Base-by-base conservation (phyloP, 92 coral and sea anemone species). In the Epizoanthus illoricatus region DNA sequence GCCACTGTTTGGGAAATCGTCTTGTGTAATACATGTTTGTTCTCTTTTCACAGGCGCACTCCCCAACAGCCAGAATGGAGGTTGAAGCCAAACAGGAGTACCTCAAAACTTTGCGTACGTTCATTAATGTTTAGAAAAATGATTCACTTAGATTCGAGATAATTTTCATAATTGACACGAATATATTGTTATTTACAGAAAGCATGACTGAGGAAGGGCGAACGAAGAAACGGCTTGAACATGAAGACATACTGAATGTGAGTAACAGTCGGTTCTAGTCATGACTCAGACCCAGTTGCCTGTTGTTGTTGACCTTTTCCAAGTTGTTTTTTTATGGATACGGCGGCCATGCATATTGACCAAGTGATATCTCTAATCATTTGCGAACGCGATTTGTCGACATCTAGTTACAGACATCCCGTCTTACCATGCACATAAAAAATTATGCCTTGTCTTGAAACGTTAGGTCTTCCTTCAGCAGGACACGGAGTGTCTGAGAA, bases 61-160 rank as follows among this genome's bases (percentile, higher is more conserved):
- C 93, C 61, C 88, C 90, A 41, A 79, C 82, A 12, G 83, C 85
- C 57, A 89, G 75, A 67, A 76, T 23, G 49, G 91, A 89, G 39
- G 47, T 80, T 17, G 86, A 62, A 8, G 92, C 91, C 74, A 91
- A 85, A 69, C 94, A 93, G 61, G 76, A 90, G 7, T 83, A 86
- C 28, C 84, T 93, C 69, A 81, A 90, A 73, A 89, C 94, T 19
- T 87, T 93, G 69, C 89, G 98, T 93, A 87, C 75, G 94, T 88
- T 73, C 43, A 5, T 28, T 23, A 24, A 65, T 65, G 6, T 65
- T 65, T 11, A 28, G 69, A 8, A 49, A 49, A 18, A 1, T 5
- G 43, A 57, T 45, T 33, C 18, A 59, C 28, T 17, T 56, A 13
- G 8, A 33, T n/a, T 71, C 0, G 17, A 65, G 40, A 33, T 65